These are phyloP conservation scores for Indri indri DNA, from an alignment of 2,113 vertebrate species.

Conservation along the genomic window DNA sequence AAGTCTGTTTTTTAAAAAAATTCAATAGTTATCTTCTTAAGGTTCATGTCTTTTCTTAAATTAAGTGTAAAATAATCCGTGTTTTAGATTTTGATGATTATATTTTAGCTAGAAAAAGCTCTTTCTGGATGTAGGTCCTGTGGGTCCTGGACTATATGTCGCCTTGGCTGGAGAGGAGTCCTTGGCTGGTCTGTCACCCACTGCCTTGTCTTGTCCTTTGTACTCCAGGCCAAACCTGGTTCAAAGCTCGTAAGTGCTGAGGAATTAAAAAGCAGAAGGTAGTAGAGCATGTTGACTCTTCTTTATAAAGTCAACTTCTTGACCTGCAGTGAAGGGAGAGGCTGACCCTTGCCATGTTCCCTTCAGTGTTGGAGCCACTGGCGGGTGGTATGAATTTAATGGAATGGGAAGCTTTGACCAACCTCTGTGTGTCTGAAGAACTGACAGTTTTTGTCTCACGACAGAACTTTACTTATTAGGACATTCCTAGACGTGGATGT, in stretches of 20 bases:
- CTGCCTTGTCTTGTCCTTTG: background rate
- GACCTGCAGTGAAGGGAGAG: background rate
- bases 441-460: background rate
- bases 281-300: background rate
- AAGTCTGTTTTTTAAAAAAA: background rate
- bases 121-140: background rate
- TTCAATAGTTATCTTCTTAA: background rate
- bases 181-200: background rate
- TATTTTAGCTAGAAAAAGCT: background rate
- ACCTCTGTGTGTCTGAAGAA: background rate
- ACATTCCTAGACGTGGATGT: conserved; percentile 47
- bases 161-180: background rate
- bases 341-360: background rate
- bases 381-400: background rate
- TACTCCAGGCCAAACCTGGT: background rate
- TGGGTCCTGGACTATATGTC: accelerated
- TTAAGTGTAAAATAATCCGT: background rate
- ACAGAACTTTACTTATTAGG: background rate
- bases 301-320: background rate
- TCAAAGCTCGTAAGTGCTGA: background rate
- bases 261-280: background rate
- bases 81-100: background rate
- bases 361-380: background rate
- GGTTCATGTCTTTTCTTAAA: background rate
- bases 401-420: background rate